Evolutionary conservation across 1,140 invertebrate species (phyloP).

Genomic region (Drosophila subobscura): DNA sequence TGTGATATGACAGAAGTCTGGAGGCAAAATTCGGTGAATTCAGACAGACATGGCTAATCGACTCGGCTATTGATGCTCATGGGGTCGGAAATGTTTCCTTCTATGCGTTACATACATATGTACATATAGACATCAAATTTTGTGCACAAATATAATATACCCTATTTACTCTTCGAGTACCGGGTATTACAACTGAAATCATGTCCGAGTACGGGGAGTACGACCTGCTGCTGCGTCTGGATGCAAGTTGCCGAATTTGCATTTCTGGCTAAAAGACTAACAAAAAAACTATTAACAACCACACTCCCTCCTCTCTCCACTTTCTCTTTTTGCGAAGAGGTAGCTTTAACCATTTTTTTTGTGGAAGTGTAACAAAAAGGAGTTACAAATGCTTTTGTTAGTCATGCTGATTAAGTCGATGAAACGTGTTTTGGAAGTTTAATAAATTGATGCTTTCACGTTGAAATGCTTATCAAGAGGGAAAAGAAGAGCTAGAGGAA

Average conservation of each 20-base stretch:
- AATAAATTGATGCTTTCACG: conserved; percentile 32
- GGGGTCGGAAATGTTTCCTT: no score
- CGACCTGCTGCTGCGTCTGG: conserved; percentile 26
- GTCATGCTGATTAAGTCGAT: conserved; percentile 62
- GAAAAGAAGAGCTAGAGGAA: background rate
- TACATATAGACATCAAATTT: no score
- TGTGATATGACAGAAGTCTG: no score
- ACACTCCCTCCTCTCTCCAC: conserved; percentile 11
- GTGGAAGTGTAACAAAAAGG: background rate
- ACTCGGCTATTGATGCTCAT: no score
- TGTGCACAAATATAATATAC: no score
- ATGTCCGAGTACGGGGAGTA: conserved; percentile 4
- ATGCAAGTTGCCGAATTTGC: conserved; percentile 61
- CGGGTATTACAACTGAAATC: conserved; percentile 9
- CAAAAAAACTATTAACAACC: conserved; percentile 38
- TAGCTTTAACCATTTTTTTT: conserved; percentile 50
- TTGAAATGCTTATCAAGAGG: conserved; percentile 4
- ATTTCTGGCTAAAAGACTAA: conserved; percentile 49
- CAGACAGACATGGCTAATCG: no score
- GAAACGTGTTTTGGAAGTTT: conserved; percentile 64
- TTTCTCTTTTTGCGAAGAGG: conserved; percentile 28
- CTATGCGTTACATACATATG: no score
- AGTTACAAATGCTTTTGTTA: conserved; percentile 25
- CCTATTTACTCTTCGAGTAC: no score
- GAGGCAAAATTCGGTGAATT: no score